Evolutionary conservation across 2,888 invertebrate genomes (phyloP).

Genomic region (Cosmopolites sordidus): DNA sequence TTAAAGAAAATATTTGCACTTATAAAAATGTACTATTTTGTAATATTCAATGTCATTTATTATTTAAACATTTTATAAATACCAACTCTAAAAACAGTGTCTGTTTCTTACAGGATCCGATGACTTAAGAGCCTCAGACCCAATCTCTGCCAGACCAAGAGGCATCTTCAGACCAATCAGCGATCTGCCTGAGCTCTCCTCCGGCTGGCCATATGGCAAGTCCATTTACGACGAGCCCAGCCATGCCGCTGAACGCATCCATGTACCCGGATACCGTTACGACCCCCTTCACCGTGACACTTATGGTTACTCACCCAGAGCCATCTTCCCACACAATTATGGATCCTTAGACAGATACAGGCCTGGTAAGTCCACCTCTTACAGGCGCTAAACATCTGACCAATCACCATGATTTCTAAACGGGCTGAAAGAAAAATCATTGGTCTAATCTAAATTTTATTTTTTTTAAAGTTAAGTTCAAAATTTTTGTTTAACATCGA

Average conservation of each 20-base stretch:
- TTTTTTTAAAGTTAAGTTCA: no score
- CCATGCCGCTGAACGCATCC: constrained; percentile 77
- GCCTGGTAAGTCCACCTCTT: constrained; percentile 66
- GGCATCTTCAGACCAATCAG: constrained; percentile 60
- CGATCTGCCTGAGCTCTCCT: constrained; percentile 68
- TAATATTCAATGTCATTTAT: no score
- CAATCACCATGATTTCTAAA: background rate
- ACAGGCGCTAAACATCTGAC: constrained; percentile 16
- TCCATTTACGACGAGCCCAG: constrained; percentile 84
- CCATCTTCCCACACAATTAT: constrained; percentile 84
- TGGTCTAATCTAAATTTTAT: no score
- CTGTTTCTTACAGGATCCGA: constrained; percentile 80
- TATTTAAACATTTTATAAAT: no score
- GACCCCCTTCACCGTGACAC: constrained; percentile 85
- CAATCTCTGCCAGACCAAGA: constrained; percentile 60
- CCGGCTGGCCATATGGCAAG: constrained; percentile 74
- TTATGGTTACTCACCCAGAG: constrained; percentile 84
- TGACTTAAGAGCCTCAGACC: constrained; percentile 84
- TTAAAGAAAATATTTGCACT: no score
- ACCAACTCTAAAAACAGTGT: no score
- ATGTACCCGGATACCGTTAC: constrained; percentile 86
- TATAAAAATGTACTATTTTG: no score
- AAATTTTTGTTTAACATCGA: no score
- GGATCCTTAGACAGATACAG: constrained; percentile 70
- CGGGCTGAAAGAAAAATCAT: no score